Base-by-base conservation (phyloP, 2,888 invertebrate genomes). In the Pardosa pseudoannulata region DNA sequence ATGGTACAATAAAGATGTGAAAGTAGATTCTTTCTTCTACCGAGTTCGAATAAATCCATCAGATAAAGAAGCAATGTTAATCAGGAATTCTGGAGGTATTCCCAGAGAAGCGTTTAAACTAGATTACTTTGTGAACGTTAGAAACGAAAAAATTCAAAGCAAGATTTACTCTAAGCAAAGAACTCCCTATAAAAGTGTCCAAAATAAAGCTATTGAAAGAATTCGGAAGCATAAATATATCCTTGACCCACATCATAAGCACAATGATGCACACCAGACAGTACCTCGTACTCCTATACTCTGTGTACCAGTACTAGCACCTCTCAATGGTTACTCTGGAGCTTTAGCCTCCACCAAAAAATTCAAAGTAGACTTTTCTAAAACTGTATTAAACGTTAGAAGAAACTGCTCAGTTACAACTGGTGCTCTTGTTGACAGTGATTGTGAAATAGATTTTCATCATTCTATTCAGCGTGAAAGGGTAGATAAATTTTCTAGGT, bases 21-120 rank as follows among this genome's bases (percentile, higher is more conserved):
- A 19, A 32, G 16, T 1, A 0, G 19, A 32, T 19, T n/a, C 0
- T 11, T 72, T 64, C 13, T 19, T 9, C 13, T 80, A 73, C 56
- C 65, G 73, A 13, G 11, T 80, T 7, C 29, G 32, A 27, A 67
- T 80, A n/a, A 36, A 65, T 23, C 65, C 73, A 0, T 41, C 41
- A 0, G 9, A 67, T 11, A 80, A 73, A 36, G 80, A 80, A 19
- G 27, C 1, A 1, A 1, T 0, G 0, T 28, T 80, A 9, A 32
- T 80, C 6, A 27, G 11, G n/a, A 16, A 50, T 11, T 6, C 13
- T 5, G 11, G n/a, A 7, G 16, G 9, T 13, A 7, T 13, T 0
- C 32, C 32, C 16, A 16, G 9, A 19, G 79, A 79, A 39, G 73
- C 73, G 7, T 36, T 80, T 1, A 73, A 80, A 28, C 5, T 80